Conservation (phyloP, 2,888 invertebrate genomes). For the Ernsta delagoae region DNA sequence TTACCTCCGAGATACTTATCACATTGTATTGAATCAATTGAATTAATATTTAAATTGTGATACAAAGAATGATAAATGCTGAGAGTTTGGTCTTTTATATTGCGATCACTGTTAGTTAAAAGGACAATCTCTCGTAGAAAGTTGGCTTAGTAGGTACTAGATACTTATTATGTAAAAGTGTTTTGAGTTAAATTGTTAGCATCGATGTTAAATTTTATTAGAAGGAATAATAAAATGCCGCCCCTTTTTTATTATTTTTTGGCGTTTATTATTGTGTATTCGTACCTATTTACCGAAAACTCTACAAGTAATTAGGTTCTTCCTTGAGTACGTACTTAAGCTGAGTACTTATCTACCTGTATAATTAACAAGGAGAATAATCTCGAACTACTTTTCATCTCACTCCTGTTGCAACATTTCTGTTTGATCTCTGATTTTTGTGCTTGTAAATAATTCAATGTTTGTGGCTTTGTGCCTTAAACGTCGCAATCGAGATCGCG, state of each 20-base stretch:
- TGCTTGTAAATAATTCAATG: constrained; percentile 6
- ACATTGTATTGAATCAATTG: constrained; percentile 79
- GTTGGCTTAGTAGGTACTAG: background rate
- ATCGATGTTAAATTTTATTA: background rate
- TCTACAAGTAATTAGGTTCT: no score
- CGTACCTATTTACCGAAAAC: no score
- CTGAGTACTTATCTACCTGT: no score
- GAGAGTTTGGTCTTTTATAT: constrained; percentile 20
- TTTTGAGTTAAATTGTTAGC: background rate
- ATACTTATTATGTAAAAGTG: background rate
- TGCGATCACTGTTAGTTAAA: background rate
- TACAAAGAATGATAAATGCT: constrained; percentile 31
- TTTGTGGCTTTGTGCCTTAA: constrained; percentile 18
- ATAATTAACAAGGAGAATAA: no score
- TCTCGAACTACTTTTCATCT: no score
- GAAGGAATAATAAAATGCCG: no score
- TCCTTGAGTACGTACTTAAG: no score
- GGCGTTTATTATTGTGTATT: no score
- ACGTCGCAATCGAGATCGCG: constrained; percentile 7
- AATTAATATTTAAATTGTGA: constrained; percentile 62
- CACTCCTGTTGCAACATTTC: no score
- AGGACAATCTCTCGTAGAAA: constrained; percentile 9
- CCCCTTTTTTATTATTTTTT: no score
- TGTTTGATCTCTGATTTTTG: background rate
- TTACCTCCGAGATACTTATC: constrained; percentile 75